Evolutionary conservation across 2,797 vertebrate genomes (phyloP), one percentile per base, ranked within the genome.

Genomic region (Furcifer pardalis): DNA sequence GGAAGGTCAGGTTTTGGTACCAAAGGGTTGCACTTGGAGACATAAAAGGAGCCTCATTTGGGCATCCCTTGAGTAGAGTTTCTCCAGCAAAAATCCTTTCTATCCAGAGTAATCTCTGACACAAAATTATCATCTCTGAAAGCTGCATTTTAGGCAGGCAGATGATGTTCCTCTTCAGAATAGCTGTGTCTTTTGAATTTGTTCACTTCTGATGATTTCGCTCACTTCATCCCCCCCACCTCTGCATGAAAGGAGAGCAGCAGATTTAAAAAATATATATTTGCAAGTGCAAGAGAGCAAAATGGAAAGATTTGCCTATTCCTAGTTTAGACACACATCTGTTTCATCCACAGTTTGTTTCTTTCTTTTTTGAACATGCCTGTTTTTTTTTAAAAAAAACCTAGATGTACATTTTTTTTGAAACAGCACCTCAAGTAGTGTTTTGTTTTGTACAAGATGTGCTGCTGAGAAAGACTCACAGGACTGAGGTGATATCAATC

Each of bases 401-500:
- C 21, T 60, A 60, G 59, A 6, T 19, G 59, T 15, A 52, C 17
- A 25, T 60, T 21, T 60, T 73, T 63, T 12, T 32, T 7, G 32
- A 21, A 35, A 21, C 1, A 56, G 17, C 71, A 62, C 37, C 63
- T 52, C 25, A 35, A 37, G 35, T 75, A 65, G 81, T 46, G 7
- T 78, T 84, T 49, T 52, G 35, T 56, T 71, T 52, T 62, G 49
- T 52, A 19, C 30, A 32, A 32, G 66, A 82, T 10, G 3, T 17
- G n/a, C 4, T 62, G 49, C 63, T 66, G 42, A 49, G 21, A 25
- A 71, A 71, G 27, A 40, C 3, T 21, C 13, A 44, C 15, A n/a
- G 65, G 66, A 71, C 95, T 94, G 95, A 92, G 92, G 84, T 89
- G 93, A 46, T 32, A n/a, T 88, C 96, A 96, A 96, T 96, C 94